These are phyloP conservation scores for Augiades crinisus DNA, from an alignment of 2,888 invertebrate species.

Conservation along the genomic window DNA sequence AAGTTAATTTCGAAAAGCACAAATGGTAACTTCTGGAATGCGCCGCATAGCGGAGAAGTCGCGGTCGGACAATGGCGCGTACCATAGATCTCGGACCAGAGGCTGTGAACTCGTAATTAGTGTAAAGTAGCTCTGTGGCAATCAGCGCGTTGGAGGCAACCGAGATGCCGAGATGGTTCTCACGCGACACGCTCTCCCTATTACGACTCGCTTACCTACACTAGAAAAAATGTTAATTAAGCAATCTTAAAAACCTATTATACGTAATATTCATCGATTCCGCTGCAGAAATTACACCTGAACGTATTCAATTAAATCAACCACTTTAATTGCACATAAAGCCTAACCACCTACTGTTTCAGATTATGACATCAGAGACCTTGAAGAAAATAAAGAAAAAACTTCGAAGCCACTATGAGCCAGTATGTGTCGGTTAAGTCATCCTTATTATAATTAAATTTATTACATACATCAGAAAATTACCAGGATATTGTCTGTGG, in stretches of 20 bases:
- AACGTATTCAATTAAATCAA: slow-evolving; percentile 4
- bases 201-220: slow-evolving; percentile 11
- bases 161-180: slow-evolving; percentile 28
- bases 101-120: slow-evolving; percentile 10
- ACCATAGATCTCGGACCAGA: background rate
- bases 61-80: background rate
- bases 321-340: slow-evolving; percentile 9
- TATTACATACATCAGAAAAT: slow-evolving; percentile 31
- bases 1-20: background rate
- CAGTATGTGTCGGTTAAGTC: slow-evolving; percentile 37
- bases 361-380: slow-evolving; percentile 43
- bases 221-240: slow-evolving; percentile 16
- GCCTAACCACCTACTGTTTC: slow-evolving; percentile 28
- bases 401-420: slow-evolving; percentile 31
- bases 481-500: slow-evolving; percentile 32
- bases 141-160: slow-evolving; percentile 20
- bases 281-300: slow-evolving; percentile 2
- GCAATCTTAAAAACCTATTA: background rate
- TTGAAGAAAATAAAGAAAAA: slow-evolving; percentile 39
- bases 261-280: background rate
- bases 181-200: slow-evolving; percentile 26
- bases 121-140: slow-evolving; percentile 19
- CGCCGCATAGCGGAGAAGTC: background rate
- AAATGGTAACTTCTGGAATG: background rate
- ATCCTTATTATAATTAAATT: slow-evolving; percentile 37